A percentile compares a stretch with the other conserved stretches of the same genome.
These are phyloP conservation scores for Drosophila ezoana DNA, from an alignment of 2,888 invertebrate genomes.

Conservation along the genomic window DNA sequence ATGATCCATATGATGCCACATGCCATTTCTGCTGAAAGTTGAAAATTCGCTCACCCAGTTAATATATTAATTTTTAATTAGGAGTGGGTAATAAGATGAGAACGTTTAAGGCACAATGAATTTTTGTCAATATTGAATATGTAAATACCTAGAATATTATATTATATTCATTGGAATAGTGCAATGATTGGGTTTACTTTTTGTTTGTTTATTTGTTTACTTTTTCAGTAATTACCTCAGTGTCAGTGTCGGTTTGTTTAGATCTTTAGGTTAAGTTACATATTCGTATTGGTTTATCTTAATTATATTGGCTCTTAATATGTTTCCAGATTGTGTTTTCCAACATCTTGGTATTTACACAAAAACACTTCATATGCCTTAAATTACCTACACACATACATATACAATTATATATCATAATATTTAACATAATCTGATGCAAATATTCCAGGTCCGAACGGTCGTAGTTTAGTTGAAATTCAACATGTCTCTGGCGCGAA, in stretches of 20 bases:
- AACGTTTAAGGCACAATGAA: conserved; percentile 51
- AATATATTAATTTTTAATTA: conserved; percentile 34
- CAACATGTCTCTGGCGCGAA: conserved; percentile 98
- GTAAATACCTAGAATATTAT: conserved; percentile 11
- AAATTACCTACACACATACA: conserved; percentile 18
- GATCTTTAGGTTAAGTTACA: conserved; percentile 11
- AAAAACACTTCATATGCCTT: conserved; percentile 23
- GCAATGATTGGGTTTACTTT: conserved; percentile 65
- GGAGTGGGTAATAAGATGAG: conserved; percentile 31
- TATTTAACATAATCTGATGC: conserved; percentile 74
- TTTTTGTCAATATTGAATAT: conserved; percentile 38
- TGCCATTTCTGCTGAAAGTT: conserved; percentile 29
- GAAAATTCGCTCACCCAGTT: conserved; percentile 58
- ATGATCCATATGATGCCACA: conserved; percentile 31
- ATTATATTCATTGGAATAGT: conserved; percentile 54
- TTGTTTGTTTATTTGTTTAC: conserved; percentile 33
- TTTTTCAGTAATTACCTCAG: conserved; percentile 43
- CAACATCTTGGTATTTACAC: conserved; percentile 2
- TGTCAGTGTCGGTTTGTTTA: conserved; percentile 38
- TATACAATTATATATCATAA: conserved; percentile 16
- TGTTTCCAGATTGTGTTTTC: not conserved
- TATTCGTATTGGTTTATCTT: not conserved
- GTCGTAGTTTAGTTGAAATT: conserved; percentile 97
- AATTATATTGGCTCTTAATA: conserved; percentile 13
- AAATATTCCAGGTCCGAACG: conserved; percentile 91